Conservation (phyloP, 1,140 invertebrate genomes). For the Dendroctonus valens region DNA sequence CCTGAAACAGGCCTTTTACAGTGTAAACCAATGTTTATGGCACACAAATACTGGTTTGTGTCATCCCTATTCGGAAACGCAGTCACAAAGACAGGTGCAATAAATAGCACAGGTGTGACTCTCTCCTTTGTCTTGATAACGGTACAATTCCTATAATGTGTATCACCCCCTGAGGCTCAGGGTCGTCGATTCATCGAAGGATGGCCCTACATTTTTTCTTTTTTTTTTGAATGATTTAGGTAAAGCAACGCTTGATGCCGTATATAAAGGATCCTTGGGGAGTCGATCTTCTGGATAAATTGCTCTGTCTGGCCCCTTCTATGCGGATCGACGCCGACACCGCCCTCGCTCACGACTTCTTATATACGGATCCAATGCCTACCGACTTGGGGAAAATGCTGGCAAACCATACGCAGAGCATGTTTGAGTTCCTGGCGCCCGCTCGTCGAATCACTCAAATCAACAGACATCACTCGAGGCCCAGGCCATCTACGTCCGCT, state of each 20-base stretch:
- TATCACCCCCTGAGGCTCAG: too few species aligned
- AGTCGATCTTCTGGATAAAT: slow-evolving; percentile 90
- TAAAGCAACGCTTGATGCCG: slow-evolving; percentile 85
- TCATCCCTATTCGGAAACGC: too few species aligned
- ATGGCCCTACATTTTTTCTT: background rate
- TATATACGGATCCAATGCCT: slow-evolving; percentile 96
- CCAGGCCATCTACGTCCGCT: slow-evolving; percentile 56
- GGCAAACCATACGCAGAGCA: slow-evolving; percentile 89
- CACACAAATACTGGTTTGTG: too few species aligned
- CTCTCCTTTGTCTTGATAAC: too few species aligned
- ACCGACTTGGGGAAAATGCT: slow-evolving; percentile 90
- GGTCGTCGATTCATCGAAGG: too few species aligned
- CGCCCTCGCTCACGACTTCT: slow-evolving; percentile 96
- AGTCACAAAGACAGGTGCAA: too few species aligned
- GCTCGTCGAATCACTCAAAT: slow-evolving; percentile 69
- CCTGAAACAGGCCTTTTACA: too few species aligned
- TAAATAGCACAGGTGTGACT: too few species aligned
- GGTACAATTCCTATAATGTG: too few species aligned
- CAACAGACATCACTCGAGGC: slow-evolving; percentile 66
- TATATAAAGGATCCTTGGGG: slow-evolving; percentile 92
- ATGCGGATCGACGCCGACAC: slow-evolving; percentile 90
- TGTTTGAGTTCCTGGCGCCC: slow-evolving; percentile 94
- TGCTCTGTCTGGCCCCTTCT: slow-evolving; percentile 87
- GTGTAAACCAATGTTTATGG: too few species aligned
- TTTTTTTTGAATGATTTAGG: slow-evolving; percentile 31